Evolutionary conservation across 2,113 vertebrate species (phyloP).

Genomic region (Sinocyclocheilus grahami): DNA sequence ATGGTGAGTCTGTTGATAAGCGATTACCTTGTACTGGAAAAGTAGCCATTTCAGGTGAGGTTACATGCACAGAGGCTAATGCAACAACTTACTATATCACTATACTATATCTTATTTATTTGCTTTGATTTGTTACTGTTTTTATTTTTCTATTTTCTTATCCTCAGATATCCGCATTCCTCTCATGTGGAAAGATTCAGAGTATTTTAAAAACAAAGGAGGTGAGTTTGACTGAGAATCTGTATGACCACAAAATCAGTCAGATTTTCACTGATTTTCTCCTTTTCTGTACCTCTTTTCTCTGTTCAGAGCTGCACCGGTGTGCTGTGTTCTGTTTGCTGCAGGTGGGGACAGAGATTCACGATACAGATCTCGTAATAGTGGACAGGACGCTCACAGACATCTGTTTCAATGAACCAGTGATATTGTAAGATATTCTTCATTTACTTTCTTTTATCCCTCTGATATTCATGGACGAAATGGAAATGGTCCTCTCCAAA

Average conservation of each 20-base stretch:
- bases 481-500: background rate
- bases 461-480: background rate
- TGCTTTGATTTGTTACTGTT: background rate
- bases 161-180: conserved; percentile 77
- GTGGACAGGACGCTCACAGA: conserved; percentile 88
- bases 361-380: conserved; percentile 84
- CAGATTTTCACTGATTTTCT: background rate
- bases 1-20: conserved; percentile 62
- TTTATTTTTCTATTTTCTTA: background rate
- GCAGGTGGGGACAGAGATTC: conserved; percentile 81
- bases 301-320: conserved; percentile 79
- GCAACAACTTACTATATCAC: background rate
- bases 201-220: conserved; percentile 75
- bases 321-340: conserved; percentile 88
- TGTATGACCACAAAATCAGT: background rate
- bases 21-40: conserved; percentile 75
- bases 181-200: conserved; percentile 82
- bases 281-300: background rate
- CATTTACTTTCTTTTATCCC: background rate
- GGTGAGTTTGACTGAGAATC: conserved; percentile 19
- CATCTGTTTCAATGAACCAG: conserved; percentile 83
- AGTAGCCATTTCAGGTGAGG: conserved; percentile 81
- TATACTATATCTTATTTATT: background rate
- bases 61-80: background rate
- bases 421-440: conserved; percentile 79